A percentile compares a stretch with the other conserved stretches of the same genome.
phyloP scores from a whole-genome alignment of 1,140 invertebrate species.

The Adoxophyes honmai region DNA sequence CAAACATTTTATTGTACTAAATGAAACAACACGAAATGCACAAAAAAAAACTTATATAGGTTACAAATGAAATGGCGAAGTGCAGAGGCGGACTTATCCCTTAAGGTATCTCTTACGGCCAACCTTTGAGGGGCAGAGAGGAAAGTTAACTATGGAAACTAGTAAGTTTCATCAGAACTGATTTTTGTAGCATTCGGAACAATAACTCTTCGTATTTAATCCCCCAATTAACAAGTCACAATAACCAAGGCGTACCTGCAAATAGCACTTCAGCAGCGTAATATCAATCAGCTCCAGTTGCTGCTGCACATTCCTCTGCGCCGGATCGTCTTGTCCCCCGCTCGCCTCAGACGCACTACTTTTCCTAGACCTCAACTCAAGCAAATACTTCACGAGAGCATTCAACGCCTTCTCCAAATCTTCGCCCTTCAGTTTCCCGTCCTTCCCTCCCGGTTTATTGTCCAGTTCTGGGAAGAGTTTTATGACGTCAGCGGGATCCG shows the following conservation, averaged over 20 bases:
- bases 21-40: too few relatives aligned
- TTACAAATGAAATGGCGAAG: too few relatives aligned
- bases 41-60: too few relatives aligned
- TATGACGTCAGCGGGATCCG: slow-evolving; percentile 96
- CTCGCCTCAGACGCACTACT: slow-evolving; percentile 52
- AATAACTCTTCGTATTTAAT: too few relatives aligned
- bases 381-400: slow-evolving; percentile 93
- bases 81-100: too few relatives aligned
- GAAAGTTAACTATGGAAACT: too few relatives aligned
- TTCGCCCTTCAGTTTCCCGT: slow-evolving; percentile 82
- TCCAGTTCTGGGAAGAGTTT: slow-evolving; percentile 94
- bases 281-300: slow-evolving; percentile 97
- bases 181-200: too few relatives aligned
- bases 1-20: too few relatives aligned
- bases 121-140: too few relatives aligned
- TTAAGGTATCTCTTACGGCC: too few relatives aligned
- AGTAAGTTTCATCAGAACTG: too few relatives aligned
- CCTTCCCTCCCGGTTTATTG: slow-evolving; percentile 70
- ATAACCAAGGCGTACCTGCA: slow-evolving; percentile 84
- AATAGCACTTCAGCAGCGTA: slow-evolving; percentile 96
- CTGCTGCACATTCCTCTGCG: slow-evolving; percentile 76
- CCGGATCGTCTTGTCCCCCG: slow-evolving; percentile 51
- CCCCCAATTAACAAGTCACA: too few relatives aligned
- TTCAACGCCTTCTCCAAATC: slow-evolving; percentile 93
- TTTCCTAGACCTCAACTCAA: slow-evolving; percentile 82